These are phyloP conservation scores for Galemys pyrenaicus DNA, from an alignment of 2,113 vertebrate genomes.

Conservation along the genomic window DNA sequence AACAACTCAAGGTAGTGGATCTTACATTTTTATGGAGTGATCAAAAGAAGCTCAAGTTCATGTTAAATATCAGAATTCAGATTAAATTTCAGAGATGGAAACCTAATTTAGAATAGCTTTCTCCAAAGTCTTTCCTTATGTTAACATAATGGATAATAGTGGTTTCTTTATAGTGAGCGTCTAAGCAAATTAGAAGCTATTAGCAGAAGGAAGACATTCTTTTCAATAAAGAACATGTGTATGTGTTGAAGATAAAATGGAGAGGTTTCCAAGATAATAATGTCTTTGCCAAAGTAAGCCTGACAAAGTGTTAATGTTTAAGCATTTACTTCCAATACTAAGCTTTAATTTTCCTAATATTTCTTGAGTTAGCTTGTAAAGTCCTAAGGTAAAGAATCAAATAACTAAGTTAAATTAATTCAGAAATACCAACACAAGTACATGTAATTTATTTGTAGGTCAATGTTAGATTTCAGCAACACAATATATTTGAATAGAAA, in stretches of 20 bases:
- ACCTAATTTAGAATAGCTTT: neutral
- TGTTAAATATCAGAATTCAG: neutral
- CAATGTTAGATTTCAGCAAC: neutral
- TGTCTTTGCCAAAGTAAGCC: neutral
- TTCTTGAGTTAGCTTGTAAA: neutral
- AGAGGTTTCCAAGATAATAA: neutral
- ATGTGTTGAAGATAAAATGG: neutral
- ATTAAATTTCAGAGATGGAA: neutral
- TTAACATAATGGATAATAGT: neutral
- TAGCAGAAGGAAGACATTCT: neutral
- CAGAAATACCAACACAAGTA: neutral
- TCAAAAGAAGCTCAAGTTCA: neutral
- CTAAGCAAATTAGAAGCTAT: neutral
- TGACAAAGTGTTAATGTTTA: neutral
- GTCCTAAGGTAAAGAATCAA: neutral
- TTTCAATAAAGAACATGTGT: neutral
- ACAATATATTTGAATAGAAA: neutral
- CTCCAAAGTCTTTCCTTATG: neutral
- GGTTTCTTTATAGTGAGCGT: neutral
- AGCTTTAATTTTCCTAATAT: neutral
- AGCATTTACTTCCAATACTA: neutral
- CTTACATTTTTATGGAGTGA: neutral
- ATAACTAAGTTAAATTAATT: constrained; percentile 38
- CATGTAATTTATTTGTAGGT: neutral
- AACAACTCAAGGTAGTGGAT: neutral